Percentiles rank a stretch among this genome's conserved stretches.
Conservation (phyloP, 2,797 vertebrate species). For the Crypturellus tataupa region DNA sequence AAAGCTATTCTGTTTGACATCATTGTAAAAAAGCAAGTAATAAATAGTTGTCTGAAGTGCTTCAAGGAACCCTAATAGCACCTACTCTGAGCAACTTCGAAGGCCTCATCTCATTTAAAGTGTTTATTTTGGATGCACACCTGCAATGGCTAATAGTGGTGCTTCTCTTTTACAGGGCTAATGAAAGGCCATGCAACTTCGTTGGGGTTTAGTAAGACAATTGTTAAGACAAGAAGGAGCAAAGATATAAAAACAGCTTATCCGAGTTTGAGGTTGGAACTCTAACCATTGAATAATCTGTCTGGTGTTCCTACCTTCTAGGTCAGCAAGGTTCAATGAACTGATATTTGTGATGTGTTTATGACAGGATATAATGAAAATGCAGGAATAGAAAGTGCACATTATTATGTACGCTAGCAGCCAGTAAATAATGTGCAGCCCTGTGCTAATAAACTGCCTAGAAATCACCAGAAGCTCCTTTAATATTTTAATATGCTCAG, state of each 20-base stretch:
- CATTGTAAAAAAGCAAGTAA: not conserved
- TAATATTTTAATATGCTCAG: not conserved
- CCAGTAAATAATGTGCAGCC: not conserved
- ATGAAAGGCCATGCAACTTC: not conserved
- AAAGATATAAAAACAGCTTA: not conserved
- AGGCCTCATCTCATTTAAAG: not conserved
- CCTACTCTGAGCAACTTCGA: not conserved
- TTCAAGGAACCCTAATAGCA: not conserved
- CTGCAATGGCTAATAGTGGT: not conserved
- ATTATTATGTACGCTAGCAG: not conserved
- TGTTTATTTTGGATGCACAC: not conserved
- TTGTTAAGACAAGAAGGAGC: not conserved
- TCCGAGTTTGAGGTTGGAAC: not conserved
- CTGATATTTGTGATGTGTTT: not conserved
- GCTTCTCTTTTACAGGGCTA: not conserved
- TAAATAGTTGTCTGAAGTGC: not conserved
- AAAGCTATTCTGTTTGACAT: too few species aligned
- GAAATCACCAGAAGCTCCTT: not conserved
- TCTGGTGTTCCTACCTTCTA: not conserved
- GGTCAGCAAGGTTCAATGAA: not conserved
- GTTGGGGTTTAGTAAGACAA: not conserved
- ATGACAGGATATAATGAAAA: not conserved
- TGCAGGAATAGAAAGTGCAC: not conserved
- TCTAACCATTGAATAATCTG: not conserved
- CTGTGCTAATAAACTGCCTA: not conserved